These are phyloP conservation scores for Oenanthe oenanthe DNA, from an alignment of 2,113 vertebrate genomes.

Conservation along the genomic window DNA sequence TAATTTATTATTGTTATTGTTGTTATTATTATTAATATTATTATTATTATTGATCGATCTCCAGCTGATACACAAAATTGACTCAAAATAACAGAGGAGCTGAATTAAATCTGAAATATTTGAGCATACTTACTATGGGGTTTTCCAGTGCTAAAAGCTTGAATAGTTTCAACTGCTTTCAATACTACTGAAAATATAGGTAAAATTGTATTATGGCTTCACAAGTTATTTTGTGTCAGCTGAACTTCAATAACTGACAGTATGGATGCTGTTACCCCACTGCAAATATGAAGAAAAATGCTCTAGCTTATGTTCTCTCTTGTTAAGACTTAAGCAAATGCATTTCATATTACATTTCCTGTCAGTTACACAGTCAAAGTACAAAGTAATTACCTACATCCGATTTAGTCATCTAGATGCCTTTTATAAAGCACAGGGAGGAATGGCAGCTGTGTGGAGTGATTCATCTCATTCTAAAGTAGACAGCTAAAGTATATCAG, in stretches of 20 bases:
- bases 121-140: neutral
- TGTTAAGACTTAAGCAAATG: constrained; percentile 60
- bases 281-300: constrained; percentile 42
- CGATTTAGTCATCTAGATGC: constrained; percentile 55
- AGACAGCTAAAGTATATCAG: constrained; percentile 23
- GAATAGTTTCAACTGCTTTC: neutral
- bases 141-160: neutral
- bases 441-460: constrained; percentile 45
- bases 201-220: neutral
- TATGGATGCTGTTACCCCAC: neutral
- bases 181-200: neutral
- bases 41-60: constrained; percentile 34
- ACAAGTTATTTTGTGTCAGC: constrained; percentile 7
- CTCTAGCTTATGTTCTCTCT: constrained; percentile 4
- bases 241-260: constrained; percentile 24
- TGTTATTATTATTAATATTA: neutral
- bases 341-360: constrained; percentile 54
- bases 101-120: constrained; percentile 42
- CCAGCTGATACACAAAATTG: constrained; percentile 43
- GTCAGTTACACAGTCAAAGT: constrained; percentile 40
- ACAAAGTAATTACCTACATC: constrained; percentile 65
- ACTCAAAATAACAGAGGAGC: constrained; percentile 49
- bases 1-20: constrained; percentile 21
- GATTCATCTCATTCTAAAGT: constrained; percentile 52
- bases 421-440: constrained; percentile 24